These are phyloP conservation scores for Smittia sp. DNA, from an alignment of 2,888 invertebrate genomes.

Conservation along the genomic window DNA sequence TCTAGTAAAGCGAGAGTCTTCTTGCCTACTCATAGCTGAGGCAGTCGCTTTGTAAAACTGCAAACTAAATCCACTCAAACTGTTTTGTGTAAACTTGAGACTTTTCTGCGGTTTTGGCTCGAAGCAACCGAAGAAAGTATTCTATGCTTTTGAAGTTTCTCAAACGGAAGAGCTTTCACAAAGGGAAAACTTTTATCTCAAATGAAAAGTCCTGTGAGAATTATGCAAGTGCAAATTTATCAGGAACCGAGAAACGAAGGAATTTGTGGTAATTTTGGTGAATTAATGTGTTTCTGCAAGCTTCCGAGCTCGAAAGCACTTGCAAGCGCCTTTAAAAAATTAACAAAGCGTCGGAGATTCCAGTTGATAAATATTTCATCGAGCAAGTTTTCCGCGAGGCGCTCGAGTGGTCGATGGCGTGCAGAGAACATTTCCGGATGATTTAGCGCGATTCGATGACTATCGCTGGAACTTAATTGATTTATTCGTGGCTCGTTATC, in stretches of 20 bases:
- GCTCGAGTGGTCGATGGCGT: too few relatives aligned
- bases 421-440: too few relatives aligned
- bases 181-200: background rate
- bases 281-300: background rate
- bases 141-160: background rate
- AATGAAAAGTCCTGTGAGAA: background rate
- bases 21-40: too few relatives aligned
- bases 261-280: background rate
- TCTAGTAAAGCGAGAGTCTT: too few relatives aligned
- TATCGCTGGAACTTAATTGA: too few relatives aligned
- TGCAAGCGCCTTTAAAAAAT: background rate
- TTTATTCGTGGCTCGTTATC: too few relatives aligned
- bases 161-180: background rate
- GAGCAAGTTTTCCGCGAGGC: too few relatives aligned
- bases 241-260: background rate
- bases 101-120: background rate
- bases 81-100: background rate
- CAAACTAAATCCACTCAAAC: background rate
- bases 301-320: background rate
- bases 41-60: background rate
- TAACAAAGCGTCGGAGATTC: background rate
- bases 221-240: too few relatives aligned
- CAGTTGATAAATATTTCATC: constrained; percentile 1
- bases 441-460: too few relatives aligned
- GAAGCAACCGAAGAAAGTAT: too few relatives aligned